These are phyloP conservation scores for Vulpes ferrilata DNA, from an alignment of 2,113 vertebrate genomes.

Conservation along the genomic window DNA sequence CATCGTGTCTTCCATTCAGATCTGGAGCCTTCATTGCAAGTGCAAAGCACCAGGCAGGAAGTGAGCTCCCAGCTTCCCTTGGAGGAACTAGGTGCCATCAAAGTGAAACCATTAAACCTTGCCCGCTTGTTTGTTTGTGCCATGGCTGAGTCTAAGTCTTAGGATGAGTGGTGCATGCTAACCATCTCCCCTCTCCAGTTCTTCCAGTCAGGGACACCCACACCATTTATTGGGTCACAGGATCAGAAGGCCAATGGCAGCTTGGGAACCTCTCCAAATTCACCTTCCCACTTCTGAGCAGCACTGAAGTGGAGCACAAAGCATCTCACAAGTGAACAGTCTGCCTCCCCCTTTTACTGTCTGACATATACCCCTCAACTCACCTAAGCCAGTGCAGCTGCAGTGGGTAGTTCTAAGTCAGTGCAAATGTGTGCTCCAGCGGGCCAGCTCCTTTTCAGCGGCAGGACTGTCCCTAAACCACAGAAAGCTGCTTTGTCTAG, in stretches of 20 bases:
- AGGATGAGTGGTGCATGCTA: not conserved
- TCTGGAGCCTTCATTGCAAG: not conserved
- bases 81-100: not conserved
- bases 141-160: not conserved
- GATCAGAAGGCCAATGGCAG: not conserved
- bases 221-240: not conserved
- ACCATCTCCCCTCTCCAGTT: not conserved
- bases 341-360: accelerated
- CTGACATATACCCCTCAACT: accelerated
- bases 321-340: not conserved
- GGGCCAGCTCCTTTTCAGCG: not conserved
- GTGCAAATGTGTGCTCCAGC: not conserved
- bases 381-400: not conserved
- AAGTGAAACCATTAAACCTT: not conserved
- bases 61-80: not conserved
- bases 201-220: not conserved
- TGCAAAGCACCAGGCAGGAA: conserved; percentile 17
- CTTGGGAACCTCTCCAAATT: too few species aligned
- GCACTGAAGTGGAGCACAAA: accelerated
- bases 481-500: not conserved
- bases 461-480: not conserved
- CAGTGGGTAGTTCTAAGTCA: not conserved
- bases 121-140: not conserved
- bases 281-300: not conserved
- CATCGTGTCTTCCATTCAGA: not conserved